Evolutionary conservation across 2,113 vertebrate species (phyloP), one percentile per base, ranked within the genome.

Genomic region (Pomatostomus ruficeps): DNA sequence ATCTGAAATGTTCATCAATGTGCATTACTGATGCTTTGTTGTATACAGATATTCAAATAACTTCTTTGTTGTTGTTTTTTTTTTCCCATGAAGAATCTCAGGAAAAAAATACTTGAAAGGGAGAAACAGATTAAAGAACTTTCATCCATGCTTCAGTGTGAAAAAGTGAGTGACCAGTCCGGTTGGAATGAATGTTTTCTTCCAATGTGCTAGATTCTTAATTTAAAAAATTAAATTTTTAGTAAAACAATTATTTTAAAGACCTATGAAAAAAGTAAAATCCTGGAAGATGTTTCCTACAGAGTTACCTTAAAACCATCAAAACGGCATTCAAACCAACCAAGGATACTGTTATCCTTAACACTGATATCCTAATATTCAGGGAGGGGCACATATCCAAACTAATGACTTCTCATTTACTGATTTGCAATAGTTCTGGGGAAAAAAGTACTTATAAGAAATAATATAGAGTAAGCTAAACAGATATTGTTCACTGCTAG

Each of bases 61-160:
- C 84, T 76, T 88, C 17, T 65, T 65, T 65, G 1, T 31, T 91
- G 4, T 14, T 1, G n/a, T 96, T 96, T 91, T 59, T 84, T 55
- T n/a, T 48, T 25, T 1, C 4, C 78, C 25, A 12, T 91, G 12
- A 94, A 99, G 99, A 92, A 79, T 92, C 97, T 99, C 95, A 98
- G 97, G 95, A 97, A 95, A 95, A 95, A 97, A 83, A 61, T 98
- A 73, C 79, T 88, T 86, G 98, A 98, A 91, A 97, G 73, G 35
- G 98, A 99, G 61, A 93, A 84, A 40, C 95, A 92, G 55, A 89
- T 98, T 35, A 94, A 98, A 77, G 98, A 99, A 52, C 97, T 99
- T 95, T 97, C 97, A 81, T 94, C 77, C 84, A 70, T 97, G n/a
- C 96, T 98, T 90, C 97, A 97, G 76, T 94, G 97, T 92, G 98